Percentiles rank a stretch among this genome's conserved stretches.
These are phyloP conservation scores for Neodontobutis hainanensis DNA, from an alignment of 2,113 vertebrate genomes.

Conservation along the genomic window DNA sequence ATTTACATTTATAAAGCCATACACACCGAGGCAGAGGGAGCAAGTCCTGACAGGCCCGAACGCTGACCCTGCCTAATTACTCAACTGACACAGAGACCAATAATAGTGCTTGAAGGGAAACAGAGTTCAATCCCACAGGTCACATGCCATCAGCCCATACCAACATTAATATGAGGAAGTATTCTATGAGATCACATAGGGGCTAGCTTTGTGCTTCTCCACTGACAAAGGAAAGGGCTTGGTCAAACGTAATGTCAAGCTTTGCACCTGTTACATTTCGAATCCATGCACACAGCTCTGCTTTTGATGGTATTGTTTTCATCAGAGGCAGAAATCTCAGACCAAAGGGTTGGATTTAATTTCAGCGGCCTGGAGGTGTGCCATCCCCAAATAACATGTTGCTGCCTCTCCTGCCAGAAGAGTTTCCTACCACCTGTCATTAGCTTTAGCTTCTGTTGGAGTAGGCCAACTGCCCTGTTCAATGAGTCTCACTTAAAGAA, in stretches of 20 bases:
- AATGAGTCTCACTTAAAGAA: conserved; percentile 17
- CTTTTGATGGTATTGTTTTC: conserved; percentile 48
- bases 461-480: conserved; percentile 52
- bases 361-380: conserved; percentile 44
- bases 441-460: conserved; percentile 52
- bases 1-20: conserved; percentile 4
- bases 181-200: conserved; percentile 41
- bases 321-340: conserved; percentile 33
- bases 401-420: conserved; percentile 52
- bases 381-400: conserved; percentile 54
- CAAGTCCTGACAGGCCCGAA: conserved; percentile 58
- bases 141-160: conserved; percentile 44
- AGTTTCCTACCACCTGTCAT: conserved; percentile 64
- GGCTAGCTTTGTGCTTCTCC: conserved; percentile 4
- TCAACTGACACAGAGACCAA: conserved; percentile 40
- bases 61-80: conserved; percentile 49
- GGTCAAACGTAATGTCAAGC: conserved; percentile 37
- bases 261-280: conserved; percentile 44
- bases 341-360: conserved; percentile 62
- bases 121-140: conserved; percentile 47
- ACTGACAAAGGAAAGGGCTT: conserved; percentile 14
- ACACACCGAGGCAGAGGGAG: conserved; percentile 10
- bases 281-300: conserved; percentile 9
- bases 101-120: conserved; percentile 64
- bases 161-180: conserved; percentile 52